phyloP scores from a whole-genome alignment of 2,888 invertebrate genomes.

The Calameuta pallipes region DNA sequence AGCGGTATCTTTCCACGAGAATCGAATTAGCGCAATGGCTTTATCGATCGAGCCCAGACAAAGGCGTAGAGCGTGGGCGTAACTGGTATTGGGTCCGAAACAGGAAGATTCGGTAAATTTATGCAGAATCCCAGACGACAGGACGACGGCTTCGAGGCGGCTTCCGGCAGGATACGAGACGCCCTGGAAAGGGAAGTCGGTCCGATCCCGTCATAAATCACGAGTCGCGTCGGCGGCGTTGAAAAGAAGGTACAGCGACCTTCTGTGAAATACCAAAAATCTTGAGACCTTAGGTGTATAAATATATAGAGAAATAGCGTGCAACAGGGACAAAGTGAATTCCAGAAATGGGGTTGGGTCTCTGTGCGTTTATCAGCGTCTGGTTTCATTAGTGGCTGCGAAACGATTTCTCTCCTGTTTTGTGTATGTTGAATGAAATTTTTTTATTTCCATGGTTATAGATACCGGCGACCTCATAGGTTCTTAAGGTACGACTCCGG shows the following conservation, averaged over 20 bases:
- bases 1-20: not conserved
- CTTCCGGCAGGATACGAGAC: conserved; percentile 6
- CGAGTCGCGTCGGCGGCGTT: conserved; percentile 29
- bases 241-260: conserved; percentile 19
- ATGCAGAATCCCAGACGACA: not conserved
- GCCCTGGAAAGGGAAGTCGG: conserved; percentile 22
- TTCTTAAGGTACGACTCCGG: not conserved
- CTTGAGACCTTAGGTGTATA: not conserved
- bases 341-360: conserved; percentile 9
- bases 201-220: conserved; percentile 34
- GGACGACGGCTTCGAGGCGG: not conserved
- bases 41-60: not conserved
- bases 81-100: not conserved
- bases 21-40: not conserved
- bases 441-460: not conserved
- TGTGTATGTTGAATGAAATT: not conserved
- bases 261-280: conserved; percentile 19
- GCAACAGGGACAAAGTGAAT: not conserved
- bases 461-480: not conserved
- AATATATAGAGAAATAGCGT: not conserved
- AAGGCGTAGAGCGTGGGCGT: not conserved
- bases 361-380: conserved; percentile 40
- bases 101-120: not conserved
- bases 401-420: conserved; percentile 35
- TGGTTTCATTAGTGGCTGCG: conserved; percentile 39